Conservation (phyloP, 2,797 vertebrate genomes). For the Poeciliopsis paucimaculata region DNA sequence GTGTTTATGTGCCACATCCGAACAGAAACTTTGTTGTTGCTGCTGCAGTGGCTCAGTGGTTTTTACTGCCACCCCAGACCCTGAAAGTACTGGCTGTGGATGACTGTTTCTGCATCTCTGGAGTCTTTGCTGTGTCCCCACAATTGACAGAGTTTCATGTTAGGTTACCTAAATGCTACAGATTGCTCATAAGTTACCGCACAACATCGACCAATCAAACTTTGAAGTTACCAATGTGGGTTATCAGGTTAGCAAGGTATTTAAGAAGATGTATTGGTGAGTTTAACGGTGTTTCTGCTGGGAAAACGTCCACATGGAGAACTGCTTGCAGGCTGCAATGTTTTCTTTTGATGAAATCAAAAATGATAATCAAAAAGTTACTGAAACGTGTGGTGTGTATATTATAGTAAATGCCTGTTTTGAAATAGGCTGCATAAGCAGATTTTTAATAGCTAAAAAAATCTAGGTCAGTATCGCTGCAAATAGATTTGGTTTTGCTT, state of each 20-base stretch:
- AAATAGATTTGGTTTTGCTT: not conserved
- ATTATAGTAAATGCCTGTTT: not conserved
- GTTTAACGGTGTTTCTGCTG: not conserved
- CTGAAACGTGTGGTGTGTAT: not conserved
- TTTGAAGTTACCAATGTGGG: not conserved
- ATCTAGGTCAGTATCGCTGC: not conserved
- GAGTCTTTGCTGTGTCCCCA: slow-evolving; percentile 12
- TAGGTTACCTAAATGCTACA: not conserved
- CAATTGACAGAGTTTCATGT: slow-evolving; percentile 17
- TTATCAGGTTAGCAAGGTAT: not conserved
- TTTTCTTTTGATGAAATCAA: not conserved
- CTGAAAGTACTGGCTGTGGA: not conserved
- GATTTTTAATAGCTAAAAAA: not conserved
- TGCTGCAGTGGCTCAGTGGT: slow-evolving; percentile 21
- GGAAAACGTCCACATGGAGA: not conserved
- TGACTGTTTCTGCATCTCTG: slow-evolving; percentile 7
- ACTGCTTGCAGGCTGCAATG: not conserved
- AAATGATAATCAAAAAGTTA: not conserved
- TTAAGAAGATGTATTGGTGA: not conserved
- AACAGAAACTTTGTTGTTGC: slow-evolving; percentile 21
- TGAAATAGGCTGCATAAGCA: not conserved
- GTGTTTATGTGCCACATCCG: slow-evolving; percentile 16
- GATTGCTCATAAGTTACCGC: slow-evolving; percentile 1
- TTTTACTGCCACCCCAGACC: not conserved
- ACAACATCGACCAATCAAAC: not conserved